Percentiles rank a stretch among this genome's conserved stretches.
phyloP scores from a whole-genome alignment of 2,113 vertebrate genomes.

The Hypanus sabinus region DNA sequence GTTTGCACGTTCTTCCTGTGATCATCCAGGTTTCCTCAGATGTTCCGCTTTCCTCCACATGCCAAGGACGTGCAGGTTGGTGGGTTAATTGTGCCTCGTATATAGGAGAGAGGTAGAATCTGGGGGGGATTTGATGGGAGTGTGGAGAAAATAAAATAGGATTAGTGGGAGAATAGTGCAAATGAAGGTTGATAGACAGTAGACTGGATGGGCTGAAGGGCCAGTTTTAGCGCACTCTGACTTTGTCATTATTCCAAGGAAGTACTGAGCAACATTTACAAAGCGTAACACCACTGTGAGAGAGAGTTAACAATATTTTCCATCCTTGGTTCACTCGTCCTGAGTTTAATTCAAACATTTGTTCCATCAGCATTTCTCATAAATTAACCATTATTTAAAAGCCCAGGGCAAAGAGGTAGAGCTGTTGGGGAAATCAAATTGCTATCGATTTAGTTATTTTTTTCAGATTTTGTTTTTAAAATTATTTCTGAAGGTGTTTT shows the following conservation, averaged over 20 bases:
- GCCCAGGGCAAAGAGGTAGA: neutral
- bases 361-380: neutral
- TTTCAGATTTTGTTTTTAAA: neutral
- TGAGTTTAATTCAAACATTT: constrained; percentile 4
- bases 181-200: too few relatives aligned
- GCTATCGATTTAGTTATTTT: constrained; percentile 1
- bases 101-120: too few relatives aligned
- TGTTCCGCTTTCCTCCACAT: too few relatives aligned
- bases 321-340: neutral
- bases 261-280: neutral
- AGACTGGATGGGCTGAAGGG: too few relatives aligned
- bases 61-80: too few relatives aligned
- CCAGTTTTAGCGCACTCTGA: too few relatives aligned
- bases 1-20: too few relatives aligned
- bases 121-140: too few relatives aligned
- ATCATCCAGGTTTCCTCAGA: too few relatives aligned
- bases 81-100: too few relatives aligned
- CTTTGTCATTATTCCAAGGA: neutral
- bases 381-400: constrained; percentile 33
- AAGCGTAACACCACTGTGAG: neutral
- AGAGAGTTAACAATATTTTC: neutral
- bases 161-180: too few relatives aligned
- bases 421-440: constrained; percentile 27
- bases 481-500: constrained; percentile 3
- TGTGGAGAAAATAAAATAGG: too few relatives aligned